These are phyloP conservation scores for Myrmecophaga tridactyla DNA, from an alignment of 2,113 vertebrate genomes.

Conservation along the genomic window DNA sequence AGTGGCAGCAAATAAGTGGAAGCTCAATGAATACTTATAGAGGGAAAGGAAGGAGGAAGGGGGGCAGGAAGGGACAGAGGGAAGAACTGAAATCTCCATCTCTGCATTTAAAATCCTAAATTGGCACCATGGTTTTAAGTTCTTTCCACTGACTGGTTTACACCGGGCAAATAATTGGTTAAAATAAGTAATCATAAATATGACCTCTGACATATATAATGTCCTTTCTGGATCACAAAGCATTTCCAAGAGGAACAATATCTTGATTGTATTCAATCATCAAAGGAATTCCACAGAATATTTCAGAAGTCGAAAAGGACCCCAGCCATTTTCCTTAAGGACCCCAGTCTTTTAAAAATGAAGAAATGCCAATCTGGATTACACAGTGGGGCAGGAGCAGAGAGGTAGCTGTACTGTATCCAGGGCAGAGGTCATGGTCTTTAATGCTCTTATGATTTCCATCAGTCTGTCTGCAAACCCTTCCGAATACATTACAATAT, in stretches of 20 bases:
- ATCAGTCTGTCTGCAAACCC: neutral
- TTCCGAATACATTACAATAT: neutral
- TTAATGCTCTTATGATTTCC: neutral
- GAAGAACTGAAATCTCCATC: neutral
- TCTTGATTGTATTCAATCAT: neutral
- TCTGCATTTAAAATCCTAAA: neutral
- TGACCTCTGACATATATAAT: neutral
- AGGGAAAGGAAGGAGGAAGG: neutral
- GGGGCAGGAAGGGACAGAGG: neutral
- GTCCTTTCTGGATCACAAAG: neutral
- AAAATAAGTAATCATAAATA: neutral
- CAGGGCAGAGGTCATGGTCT: neutral
- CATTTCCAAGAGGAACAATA: neutral
- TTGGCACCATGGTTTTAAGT: neutral
- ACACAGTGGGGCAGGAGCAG: neutral
- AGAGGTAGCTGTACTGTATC: neutral
- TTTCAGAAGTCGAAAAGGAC: neutral
- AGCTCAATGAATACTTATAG: neutral
- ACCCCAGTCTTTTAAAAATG: neutral
- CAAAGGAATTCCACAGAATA: neutral
- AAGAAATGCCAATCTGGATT: neutral
- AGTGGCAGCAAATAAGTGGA: neutral
- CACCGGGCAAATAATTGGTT: neutral
- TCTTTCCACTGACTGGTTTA: neutral
- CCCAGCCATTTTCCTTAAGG: neutral